Conservation (phyloP, 2,888 invertebrate species). For the Chymomyza amoena region DNA sequence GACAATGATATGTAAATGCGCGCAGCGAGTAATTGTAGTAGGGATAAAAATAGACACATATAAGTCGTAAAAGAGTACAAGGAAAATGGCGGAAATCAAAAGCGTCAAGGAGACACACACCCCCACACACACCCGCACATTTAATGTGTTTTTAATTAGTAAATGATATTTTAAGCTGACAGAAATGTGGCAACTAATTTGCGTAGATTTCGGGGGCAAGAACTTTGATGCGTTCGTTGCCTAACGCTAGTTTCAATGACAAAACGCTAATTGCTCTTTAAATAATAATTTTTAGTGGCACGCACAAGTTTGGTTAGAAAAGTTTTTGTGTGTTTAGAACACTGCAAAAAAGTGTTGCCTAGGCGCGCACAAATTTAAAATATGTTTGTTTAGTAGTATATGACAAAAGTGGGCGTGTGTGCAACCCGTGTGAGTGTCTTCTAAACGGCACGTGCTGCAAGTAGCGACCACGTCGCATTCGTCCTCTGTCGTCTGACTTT, state of each 20-base stretch:
- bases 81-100: neutral
- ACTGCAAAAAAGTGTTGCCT: neutral
- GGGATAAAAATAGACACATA: constrained; percentile 22
- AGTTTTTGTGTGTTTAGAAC: neutral
- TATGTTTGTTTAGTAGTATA: neutral
- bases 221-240: neutral
- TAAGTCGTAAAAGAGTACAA: neutral
- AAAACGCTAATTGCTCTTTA: neutral
- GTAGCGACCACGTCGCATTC: constrained; percentile 45
- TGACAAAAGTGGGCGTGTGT: neutral
- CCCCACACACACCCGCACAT: neutral
- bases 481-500: constrained; percentile 48
- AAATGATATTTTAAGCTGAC: constrained; percentile 8
- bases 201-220: neutral
- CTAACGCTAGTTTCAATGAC: neutral
- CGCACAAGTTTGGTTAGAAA: neutral
- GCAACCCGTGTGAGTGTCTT: neutral
- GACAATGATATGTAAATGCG: constrained; percentile 58
- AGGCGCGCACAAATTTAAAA: neutral
- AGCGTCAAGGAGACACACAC: neutral
- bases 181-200: neutral
- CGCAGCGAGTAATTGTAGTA: neutral
- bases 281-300: constrained; percentile 3
- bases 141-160: constrained; percentile 43
- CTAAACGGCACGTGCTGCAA: constrained; percentile 46